Conservation (phyloP, 2,888 invertebrate genomes). For the Monochamus alternatus region DNA sequence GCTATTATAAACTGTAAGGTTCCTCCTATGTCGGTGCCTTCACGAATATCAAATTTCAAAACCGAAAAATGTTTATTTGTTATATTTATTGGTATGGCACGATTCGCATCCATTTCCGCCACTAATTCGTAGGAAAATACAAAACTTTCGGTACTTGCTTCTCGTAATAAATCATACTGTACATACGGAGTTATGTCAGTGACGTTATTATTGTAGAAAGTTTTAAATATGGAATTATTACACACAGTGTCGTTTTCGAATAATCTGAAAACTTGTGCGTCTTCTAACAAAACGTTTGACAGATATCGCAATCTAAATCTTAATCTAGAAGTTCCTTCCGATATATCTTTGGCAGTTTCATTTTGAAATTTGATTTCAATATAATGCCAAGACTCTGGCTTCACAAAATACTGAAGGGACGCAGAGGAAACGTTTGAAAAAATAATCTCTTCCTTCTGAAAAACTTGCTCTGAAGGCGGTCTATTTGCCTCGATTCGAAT, state of each 20-base stretch:
- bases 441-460: slow-evolving; percentile 64
- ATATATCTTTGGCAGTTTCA: slow-evolving; percentile 16
- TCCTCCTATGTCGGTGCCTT: slow-evolving; percentile 86
- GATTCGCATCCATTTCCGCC: slow-evolving; percentile 74
- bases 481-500: slow-evolving; percentile 68
- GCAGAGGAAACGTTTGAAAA: slow-evolving; percentile 35
- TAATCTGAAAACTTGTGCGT: slow-evolving; percentile 33
- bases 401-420: slow-evolving; percentile 71
- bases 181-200: slow-evolving; percentile 60
- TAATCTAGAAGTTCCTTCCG: slow-evolving; percentile 21
- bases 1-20: slow-evolving; percentile 82
- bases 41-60: slow-evolving; percentile 80
- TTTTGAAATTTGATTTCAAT: slow-evolving; percentile 68
- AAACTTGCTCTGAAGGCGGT: slow-evolving; percentile 71
- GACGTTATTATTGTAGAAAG: slow-evolving; percentile 49
- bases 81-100: slow-evolving; percentile 79
- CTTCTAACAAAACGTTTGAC: slow-evolving; percentile 39
- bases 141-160: slow-evolving; percentile 83
- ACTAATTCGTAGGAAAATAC: slow-evolving; percentile 83
- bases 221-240: slow-evolving; percentile 47
- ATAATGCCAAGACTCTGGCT: slow-evolving; percentile 77
- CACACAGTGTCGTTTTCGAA: slow-evolving; percentile 45
- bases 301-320: slow-evolving; percentile 41
- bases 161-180: slow-evolving; percentile 70
- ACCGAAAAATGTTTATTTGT: slow-evolving; percentile 78